Conservation (phyloP, 2,888 invertebrate genomes). For the Cybosia mesomella region DNA sequence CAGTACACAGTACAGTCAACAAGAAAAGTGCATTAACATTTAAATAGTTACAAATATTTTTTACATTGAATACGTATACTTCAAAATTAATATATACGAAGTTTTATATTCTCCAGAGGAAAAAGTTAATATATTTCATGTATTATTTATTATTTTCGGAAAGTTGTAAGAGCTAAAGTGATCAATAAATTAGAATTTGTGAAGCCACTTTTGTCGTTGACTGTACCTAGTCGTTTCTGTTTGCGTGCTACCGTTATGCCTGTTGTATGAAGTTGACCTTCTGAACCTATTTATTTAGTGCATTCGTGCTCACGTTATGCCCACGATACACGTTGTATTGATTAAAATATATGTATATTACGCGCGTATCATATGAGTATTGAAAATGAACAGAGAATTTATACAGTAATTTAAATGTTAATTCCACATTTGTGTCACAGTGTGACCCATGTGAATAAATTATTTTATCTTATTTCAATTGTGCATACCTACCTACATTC, state of each 20-base stretch:
- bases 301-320: not conserved
- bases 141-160: too few relatives aligned
- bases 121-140: too few relatives aligned
- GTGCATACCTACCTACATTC: too few relatives aligned
- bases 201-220: too few relatives aligned
- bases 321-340: not conserved
- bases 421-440: not conserved
- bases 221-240: not conserved
- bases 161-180: too few relatives aligned
- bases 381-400: not conserved
- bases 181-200: too few relatives aligned
- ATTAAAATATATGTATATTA: not conserved
- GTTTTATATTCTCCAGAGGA: too few relatives aligned
- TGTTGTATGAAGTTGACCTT: not conserved
- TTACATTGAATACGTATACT: too few relatives aligned
- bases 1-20: too few relatives aligned
- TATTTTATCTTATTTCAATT: not conserved
- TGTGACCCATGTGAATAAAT: not conserved
- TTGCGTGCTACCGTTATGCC: not conserved
- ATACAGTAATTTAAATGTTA: not conserved
- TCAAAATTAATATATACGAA: too few relatives aligned
- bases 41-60: too few relatives aligned
- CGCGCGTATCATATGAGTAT: not conserved
- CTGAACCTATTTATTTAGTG: slow-evolving; percentile 1
- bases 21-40: too few relatives aligned